phyloP scores from a whole-genome alignment of 2,888 invertebrate genomes.

The Brachynemurus nebulosus region DNA sequence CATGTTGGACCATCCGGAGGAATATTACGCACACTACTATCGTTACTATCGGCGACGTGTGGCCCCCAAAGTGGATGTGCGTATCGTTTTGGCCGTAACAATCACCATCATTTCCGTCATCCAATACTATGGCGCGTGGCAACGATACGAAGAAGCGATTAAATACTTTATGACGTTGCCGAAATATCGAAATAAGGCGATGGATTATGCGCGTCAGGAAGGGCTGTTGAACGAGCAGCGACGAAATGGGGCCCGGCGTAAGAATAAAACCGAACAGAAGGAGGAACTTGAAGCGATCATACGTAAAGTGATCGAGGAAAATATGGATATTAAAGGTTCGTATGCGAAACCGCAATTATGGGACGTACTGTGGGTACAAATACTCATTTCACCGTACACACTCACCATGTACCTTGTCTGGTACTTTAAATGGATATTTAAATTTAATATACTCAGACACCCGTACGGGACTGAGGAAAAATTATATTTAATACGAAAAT shows the following conservation, averaged over 20 bases:
- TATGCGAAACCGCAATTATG: slow-evolving; percentile 69
- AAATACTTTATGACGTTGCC: slow-evolving; percentile 76
- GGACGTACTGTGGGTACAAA: slow-evolving; percentile 73
- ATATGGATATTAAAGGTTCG: slow-evolving; percentile 88
- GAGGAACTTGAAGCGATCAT: slow-evolving; percentile 71
- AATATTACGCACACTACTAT: slow-evolving; percentile 83
- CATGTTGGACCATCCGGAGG: slow-evolving; percentile 90
- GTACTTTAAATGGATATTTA: slow-evolving; percentile 71
- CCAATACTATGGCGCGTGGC: slow-evolving; percentile 70
- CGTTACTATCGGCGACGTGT: slow-evolving; percentile 76
- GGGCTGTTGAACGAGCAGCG: slow-evolving; percentile 38
- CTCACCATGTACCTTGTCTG: slow-evolving; percentile 54
- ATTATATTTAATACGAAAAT: slow-evolving; percentile 65
- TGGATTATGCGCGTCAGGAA: slow-evolving; percentile 49
- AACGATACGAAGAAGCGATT: slow-evolving; percentile 70
- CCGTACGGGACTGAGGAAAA: slow-evolving; percentile 76
- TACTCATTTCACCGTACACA: slow-evolving; percentile 66
- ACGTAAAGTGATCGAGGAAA: slow-evolving; percentile 71
- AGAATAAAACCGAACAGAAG: slow-evolving; percentile 46
- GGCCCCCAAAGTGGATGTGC: slow-evolving; percentile 83
- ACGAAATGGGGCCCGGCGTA: slow-evolving; percentile 36
- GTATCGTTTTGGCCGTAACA: slow-evolving; percentile 72
- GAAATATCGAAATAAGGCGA: slow-evolving; percentile 71
- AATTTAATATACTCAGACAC: slow-evolving; percentile 56
- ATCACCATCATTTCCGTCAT: slow-evolving; percentile 73